phyloP scores from a whole-genome alignment of 2,888 invertebrate genomes.

The Gryllus longicercus region DNA sequence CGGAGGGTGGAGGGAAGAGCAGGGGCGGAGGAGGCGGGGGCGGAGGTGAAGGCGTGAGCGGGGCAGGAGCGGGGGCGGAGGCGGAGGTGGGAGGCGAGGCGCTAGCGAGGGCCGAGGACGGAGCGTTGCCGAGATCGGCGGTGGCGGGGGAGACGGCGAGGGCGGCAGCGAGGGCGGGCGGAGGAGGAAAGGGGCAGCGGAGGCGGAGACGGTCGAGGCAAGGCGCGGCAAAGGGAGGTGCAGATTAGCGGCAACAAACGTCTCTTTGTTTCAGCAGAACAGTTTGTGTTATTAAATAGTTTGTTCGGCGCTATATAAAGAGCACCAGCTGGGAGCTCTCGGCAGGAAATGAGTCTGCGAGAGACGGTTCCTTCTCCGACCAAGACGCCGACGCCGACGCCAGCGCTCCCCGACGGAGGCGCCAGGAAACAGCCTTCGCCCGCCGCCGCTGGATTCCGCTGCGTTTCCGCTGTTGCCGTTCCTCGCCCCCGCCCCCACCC shows the following conservation, averaged over 20 bases:
- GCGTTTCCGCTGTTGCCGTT: too few relatives aligned
- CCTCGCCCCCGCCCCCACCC: too few relatives aligned
- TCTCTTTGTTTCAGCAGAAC: slow-evolving; percentile 10
- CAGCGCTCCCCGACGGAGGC: not conserved
- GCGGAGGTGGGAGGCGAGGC: not conserved
- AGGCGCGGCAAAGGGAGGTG: not conserved
- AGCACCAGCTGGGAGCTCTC: slow-evolving; percentile 17
- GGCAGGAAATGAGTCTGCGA: slow-evolving; percentile 10
- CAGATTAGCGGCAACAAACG: slow-evolving; percentile 1
- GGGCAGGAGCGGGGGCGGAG: not conserved
- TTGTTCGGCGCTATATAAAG: slow-evolving; percentile 1
- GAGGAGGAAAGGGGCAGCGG: not conserved
- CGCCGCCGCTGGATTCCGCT: not conserved
- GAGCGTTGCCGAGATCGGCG: not conserved
- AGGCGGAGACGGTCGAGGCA: not conserved
- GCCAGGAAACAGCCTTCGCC: not conserved
- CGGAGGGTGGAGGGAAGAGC: not conserved
- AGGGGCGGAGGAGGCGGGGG: not conserved
- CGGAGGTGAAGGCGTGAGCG: not conserved
- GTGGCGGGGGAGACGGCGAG: not conserved
- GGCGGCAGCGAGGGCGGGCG: not conserved
- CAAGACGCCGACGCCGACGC: not conserved
- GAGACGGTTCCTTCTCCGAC: not conserved
- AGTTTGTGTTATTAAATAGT: slow-evolving; percentile 2
- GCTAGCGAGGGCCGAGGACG: not conserved